Percentiles rank a stretch among this genome's conserved stretches.
These are phyloP conservation scores for Gephyroberyx darwinii DNA, from an alignment of 2,797 vertebrate species.

Conservation along the genomic window DNA sequence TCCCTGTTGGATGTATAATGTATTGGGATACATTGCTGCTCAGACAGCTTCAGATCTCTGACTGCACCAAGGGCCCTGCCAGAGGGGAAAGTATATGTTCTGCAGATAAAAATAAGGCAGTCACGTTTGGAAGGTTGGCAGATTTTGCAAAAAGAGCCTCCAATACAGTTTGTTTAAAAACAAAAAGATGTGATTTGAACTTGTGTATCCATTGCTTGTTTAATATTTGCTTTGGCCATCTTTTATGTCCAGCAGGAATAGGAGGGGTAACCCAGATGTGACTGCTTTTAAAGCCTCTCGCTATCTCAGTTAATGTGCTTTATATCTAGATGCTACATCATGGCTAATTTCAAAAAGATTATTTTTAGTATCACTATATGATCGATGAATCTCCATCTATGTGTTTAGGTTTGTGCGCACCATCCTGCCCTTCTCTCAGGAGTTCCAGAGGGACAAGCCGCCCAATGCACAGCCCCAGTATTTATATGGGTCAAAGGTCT, in stretches of 20 bases:
- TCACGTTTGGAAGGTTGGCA: not conserved
- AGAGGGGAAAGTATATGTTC: not conserved
- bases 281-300: not conserved
- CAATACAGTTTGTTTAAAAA: not conserved
- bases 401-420: constrained; percentile 93
- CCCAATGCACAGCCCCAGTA: constrained; percentile 98
- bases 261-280: not conserved
- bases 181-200: not conserved
- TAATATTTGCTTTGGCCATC: not conserved
- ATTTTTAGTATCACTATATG: not conserved
- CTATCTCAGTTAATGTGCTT: not conserved
- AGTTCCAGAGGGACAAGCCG: constrained; percentile 98
- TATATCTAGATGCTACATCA: not conserved
- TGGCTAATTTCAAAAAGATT: no score
- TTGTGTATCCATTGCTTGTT: not conserved
- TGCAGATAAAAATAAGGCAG: not conserved
- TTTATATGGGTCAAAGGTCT: constrained; percentile 95
- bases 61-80: not conserved
- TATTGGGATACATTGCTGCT: not conserved
- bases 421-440: constrained; percentile 95
- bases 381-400: constrained; percentile 17
- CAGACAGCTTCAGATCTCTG: not conserved
- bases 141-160: not conserved
- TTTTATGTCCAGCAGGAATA: not conserved
- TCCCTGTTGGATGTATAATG: not conserved